Evolutionary conservation across 2,888 invertebrate genomes (phyloP).

Genomic region (Heliconius hortense): DNA sequence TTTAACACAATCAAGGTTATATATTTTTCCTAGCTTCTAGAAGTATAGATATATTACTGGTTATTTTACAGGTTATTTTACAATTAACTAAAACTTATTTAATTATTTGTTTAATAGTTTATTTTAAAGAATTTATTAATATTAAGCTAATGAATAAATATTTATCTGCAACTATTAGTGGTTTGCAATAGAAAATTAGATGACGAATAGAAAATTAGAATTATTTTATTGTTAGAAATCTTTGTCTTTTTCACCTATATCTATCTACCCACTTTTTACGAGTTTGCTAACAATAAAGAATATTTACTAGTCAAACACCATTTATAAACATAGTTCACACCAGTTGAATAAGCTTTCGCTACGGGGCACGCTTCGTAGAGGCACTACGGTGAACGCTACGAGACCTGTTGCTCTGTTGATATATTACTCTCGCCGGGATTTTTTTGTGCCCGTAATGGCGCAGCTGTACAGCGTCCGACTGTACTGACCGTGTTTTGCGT

Average conservation of each 20-base stretch:
- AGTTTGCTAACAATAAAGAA: neutral
- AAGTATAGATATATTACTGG: no score
- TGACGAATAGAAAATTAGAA: neutral
- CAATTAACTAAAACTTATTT: no score
- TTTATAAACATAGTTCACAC: neutral
- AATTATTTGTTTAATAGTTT: no score
- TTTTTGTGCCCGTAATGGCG: no score
- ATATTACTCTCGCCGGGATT: neutral
- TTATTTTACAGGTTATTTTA: no score
- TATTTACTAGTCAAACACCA: neutral
- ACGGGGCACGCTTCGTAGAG: slow-evolving; percentile 2
- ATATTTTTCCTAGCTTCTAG: no score
- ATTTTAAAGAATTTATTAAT: no score
- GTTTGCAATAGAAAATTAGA: neutral
- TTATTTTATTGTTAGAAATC: neutral
- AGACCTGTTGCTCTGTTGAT: neutral
- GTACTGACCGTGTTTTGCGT: no score
- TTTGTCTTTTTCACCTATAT: no score
- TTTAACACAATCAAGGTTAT: neutral
- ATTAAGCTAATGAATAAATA: no score
- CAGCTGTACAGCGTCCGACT: no score
- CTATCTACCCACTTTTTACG: no score
- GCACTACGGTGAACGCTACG: slow-evolving; percentile 20
- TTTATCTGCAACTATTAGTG: neutral
- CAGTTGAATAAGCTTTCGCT: neutral